Conservation (phyloP, 2,113 vertebrate species). For the Rostratula benghalensis region DNA sequence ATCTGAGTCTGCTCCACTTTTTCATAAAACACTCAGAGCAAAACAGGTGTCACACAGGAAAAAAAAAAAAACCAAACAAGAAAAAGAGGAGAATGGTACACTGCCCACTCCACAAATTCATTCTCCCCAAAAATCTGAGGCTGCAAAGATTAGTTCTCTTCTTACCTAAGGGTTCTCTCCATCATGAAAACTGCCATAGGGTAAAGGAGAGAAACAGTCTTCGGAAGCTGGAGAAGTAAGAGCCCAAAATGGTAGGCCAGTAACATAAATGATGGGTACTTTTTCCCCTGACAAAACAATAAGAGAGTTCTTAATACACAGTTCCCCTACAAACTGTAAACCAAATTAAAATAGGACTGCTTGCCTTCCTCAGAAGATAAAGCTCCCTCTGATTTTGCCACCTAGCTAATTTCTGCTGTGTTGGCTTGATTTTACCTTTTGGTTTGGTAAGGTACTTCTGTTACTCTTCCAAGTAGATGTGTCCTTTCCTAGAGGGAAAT, state of each 20-base stretch:
- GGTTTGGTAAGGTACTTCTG: not conserved
- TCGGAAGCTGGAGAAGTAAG: not conserved
- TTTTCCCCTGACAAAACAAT: not conserved
- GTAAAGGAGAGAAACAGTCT: not conserved
- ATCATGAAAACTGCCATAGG: not conserved
- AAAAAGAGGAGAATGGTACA: not conserved
- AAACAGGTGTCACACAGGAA: not conserved
- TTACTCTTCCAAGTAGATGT: not conserved
- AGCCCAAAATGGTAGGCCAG: not conserved
- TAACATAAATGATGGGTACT: fast-evolving
- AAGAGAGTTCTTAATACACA: not conserved
- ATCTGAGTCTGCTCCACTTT: not conserved
- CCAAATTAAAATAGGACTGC: not conserved
- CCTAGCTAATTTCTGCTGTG: not conserved
- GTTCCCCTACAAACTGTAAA: not conserved
- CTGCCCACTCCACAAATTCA: not conserved
- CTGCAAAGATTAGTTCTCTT: not conserved
- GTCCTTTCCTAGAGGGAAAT: not conserved
- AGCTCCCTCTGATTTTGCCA: not conserved
- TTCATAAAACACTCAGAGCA: not conserved
- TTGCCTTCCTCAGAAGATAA: not conserved
- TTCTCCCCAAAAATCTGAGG: not conserved
- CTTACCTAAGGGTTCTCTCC: not conserved
- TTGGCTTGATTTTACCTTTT: not conserved
- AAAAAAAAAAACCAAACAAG: not conserved